phyloP scores from a whole-genome alignment of 2,888 invertebrate genomes.

The Cataglyphis livida region DNA sequence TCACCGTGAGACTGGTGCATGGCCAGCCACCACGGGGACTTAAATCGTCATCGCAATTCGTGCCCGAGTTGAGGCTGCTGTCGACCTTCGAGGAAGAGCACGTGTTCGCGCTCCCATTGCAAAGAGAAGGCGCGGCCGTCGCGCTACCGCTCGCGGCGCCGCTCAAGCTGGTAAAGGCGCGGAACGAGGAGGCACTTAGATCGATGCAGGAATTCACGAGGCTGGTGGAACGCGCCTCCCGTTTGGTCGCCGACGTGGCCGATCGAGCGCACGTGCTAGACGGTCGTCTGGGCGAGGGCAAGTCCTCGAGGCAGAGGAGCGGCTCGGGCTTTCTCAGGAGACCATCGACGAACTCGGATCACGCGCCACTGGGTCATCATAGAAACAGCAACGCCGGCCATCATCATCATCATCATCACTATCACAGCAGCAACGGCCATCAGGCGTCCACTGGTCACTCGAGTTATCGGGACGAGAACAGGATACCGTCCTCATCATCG shows the following conservation, averaged over 20 bases:
- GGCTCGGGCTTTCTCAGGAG: constrained; percentile 87
- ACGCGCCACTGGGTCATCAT: constrained; percentile 85
- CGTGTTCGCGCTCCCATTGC: constrained; percentile 93
- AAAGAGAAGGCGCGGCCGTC: constrained; percentile 92
- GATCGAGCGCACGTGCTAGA: constrained; percentile 94
- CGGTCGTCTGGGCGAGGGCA: constrained; percentile 91
- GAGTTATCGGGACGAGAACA: constrained; percentile 89
- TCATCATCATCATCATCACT: constrained; percentile 87
- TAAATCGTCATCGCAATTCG: constrained; percentile 93
- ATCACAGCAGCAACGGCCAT: constrained; percentile 85
- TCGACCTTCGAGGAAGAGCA: constrained; percentile 95
- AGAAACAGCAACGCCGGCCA: constrained; percentile 85
- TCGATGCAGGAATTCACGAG: constrained; percentile 89
- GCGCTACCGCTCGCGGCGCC: constrained; percentile 95
- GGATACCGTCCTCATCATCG: constrained; percentile 86
- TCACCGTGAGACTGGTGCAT: constrained; percentile 96
- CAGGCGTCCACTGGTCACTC: constrained; percentile 85
- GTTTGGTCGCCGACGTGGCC: constrained; percentile 91
- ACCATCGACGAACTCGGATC: constrained; percentile 92
- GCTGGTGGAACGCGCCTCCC: constrained; percentile 92
- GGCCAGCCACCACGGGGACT: constrained; percentile 95
- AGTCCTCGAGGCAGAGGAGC: constrained; percentile 80
- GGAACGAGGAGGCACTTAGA: constrained; percentile 93
- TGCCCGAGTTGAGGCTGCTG: constrained; percentile 93
- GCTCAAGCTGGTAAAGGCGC: constrained; percentile 93